Conservation (phyloP, 1,140 invertebrate species). For the Tetramorium simillimum region DNA sequence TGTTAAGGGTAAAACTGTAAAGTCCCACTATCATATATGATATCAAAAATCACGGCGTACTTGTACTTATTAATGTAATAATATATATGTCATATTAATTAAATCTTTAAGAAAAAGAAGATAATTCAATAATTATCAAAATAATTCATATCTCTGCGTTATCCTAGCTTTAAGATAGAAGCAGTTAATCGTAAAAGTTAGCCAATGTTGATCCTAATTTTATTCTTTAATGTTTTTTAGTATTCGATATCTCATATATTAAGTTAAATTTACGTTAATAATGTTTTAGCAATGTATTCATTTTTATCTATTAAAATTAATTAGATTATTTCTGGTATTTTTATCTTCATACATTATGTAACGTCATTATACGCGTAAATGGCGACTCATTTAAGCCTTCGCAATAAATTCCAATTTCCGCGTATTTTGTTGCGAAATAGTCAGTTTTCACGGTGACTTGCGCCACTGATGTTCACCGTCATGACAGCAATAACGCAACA, state of each 20-base stretch:
- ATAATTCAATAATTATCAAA: neutral
- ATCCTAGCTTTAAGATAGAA: neutral
- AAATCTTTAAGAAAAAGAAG: neutral
- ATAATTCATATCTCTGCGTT: neutral
- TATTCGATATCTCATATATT: neutral
- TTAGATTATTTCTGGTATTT: neutral
- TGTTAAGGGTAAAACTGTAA: neutral
- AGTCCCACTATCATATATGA: neutral
- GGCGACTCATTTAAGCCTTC: neutral
- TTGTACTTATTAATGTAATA: neutral
- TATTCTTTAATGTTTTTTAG: neutral
- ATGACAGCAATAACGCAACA: constrained; percentile 50
- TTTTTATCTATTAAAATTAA: neutral
- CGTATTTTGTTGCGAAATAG: constrained; percentile 41
- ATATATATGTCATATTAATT: neutral
- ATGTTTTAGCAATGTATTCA: neutral
- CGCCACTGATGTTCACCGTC: constrained; percentile 30
- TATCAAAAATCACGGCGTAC: neutral
- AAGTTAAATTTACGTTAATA: neutral
- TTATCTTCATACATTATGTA: neutral
- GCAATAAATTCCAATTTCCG: constrained; percentile 48
- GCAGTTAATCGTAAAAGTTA: neutral
- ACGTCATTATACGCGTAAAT: neutral
- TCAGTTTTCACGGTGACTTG: constrained; percentile 54
- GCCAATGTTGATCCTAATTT: neutral